Evolutionary conservation across 2,888 invertebrate species (phyloP).

Genomic region (Cephus runcator): DNA sequence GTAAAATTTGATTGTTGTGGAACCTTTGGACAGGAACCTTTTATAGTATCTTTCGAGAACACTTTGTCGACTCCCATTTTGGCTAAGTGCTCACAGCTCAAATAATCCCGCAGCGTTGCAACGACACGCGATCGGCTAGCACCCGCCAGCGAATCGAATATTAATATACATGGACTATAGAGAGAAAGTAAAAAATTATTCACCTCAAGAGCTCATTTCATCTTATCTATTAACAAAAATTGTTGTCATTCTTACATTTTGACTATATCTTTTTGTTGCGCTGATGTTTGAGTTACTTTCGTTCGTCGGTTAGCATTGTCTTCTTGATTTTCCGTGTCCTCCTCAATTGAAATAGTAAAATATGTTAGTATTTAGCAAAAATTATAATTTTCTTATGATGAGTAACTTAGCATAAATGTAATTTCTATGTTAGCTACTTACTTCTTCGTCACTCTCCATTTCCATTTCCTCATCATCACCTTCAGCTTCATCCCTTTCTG

Average conservation of each 20-base stretch:
- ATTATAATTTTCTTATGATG: neutral
- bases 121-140: slow-evolving; percentile 86
- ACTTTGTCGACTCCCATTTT: slow-evolving; percentile 76
- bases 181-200: slow-evolving; percentile 18
- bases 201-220: neutral
- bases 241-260: slow-evolving; percentile 33
- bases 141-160: slow-evolving; percentile 92
- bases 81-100: slow-evolving; percentile 85
- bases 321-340: slow-evolving; percentile 37
- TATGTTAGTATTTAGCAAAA: neutral
- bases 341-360: slow-evolving; percentile 25
- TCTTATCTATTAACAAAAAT: slow-evolving; percentile 2
- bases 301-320: slow-evolving; percentile 13
- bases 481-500: slow-evolving; percentile 82
- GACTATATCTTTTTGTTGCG: slow-evolving; percentile 27
- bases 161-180: slow-evolving; percentile 90
- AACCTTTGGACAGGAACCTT: slow-evolving; percentile 88
- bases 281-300: slow-evolving; percentile 19
- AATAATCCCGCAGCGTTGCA: slow-evolving; percentile 90
- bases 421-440: slow-evolving; percentile 19
- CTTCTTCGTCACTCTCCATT: slow-evolving; percentile 64
- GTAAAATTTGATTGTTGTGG: slow-evolving; percentile 98
- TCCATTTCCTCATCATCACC: slow-evolving; percentile 82
- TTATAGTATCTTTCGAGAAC: slow-evolving; percentile 86
- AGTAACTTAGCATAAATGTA: slow-evolving; percentile 5